A percentile compares a stretch with the other conserved stretches of the same genome.
phyloP scores from a whole-genome alignment of 2,888 invertebrate genomes.

The Mallateleia sp. region DNA sequence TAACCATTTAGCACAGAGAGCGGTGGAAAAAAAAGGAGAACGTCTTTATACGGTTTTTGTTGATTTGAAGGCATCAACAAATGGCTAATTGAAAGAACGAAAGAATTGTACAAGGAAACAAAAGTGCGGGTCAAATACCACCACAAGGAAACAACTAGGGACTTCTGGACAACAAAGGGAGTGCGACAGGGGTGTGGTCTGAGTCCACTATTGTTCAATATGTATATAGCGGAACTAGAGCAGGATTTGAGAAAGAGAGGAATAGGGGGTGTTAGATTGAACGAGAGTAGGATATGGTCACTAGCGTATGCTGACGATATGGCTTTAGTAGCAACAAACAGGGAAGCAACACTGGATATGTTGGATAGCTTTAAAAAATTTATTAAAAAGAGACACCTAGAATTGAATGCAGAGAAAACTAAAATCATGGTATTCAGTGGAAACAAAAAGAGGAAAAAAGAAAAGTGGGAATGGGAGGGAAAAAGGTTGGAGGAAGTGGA shows the following conservation, averaged over 20 bases:
- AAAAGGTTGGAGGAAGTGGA: not conserved
- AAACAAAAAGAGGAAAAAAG: not conserved
- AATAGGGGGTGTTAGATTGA: constrained; percentile 40
- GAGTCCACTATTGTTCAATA: constrained; percentile 69
- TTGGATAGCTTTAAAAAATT: not conserved
- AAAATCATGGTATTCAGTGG: not conserved
- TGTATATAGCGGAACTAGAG: constrained; percentile 67
- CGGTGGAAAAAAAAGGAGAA: too few species aligned
- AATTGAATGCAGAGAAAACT: not conserved
- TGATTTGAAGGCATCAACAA: too few species aligned
- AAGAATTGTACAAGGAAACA: constrained; percentile 5
- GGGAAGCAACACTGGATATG: constrained; percentile 1
- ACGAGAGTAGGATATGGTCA: not conserved
- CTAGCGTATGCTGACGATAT: constrained; percentile 10
- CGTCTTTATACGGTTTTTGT: too few species aligned
- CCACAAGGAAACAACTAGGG: too few species aligned
- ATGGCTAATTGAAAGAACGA: not conserved
- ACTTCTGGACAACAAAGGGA: constrained; percentile 36
- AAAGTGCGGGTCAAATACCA: not conserved
- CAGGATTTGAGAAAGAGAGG: constrained; percentile 36
- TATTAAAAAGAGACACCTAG: not conserved
- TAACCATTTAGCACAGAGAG: too few species aligned
- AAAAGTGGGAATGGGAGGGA: not conserved
- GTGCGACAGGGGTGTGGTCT: constrained; percentile 73
- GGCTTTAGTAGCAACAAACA: not conserved